These are phyloP conservation scores for Battus philenor DNA, from an alignment of 1,140 invertebrate species.

Conservation along the genomic window DNA sequence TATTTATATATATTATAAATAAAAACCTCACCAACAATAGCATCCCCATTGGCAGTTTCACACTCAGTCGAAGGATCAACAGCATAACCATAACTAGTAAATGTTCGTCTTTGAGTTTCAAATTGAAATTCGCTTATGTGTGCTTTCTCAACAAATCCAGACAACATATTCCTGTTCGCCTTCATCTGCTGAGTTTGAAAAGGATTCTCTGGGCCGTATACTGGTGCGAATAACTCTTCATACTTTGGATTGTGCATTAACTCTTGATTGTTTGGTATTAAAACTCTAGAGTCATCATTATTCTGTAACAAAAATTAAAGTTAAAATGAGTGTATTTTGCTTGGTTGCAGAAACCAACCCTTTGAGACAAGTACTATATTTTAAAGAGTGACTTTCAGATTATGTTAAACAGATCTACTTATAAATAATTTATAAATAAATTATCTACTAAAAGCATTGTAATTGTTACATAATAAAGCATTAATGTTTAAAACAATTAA, in stretches of 20 bases:
- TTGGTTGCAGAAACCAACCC: too few species aligned
- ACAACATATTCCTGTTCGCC: slow-evolving; percentile 92
- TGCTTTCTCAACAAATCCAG: slow-evolving; percentile 96
- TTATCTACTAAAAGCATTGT: too few species aligned
- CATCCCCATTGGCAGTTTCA: slow-evolving; percentile 77
- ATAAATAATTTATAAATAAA: too few species aligned
- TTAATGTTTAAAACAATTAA: too few species aligned
- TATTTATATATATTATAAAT: too few species aligned
- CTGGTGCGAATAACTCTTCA: slow-evolving; percentile 95
- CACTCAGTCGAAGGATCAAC: slow-evolving; percentile 93
- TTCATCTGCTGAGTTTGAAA: slow-evolving; percentile 92
- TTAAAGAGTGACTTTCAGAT: too few species aligned
- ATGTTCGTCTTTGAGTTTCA: slow-evolving; percentile 97
- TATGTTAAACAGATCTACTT: too few species aligned
- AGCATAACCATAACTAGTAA: slow-evolving; percentile 94
- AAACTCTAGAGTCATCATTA: slow-evolving; percentile 56
- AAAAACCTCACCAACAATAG: slow-evolving; percentile 81
- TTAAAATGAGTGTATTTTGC: too few species aligned
- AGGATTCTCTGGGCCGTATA: slow-evolving; percentile 91
- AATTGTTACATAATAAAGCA: too few species aligned
- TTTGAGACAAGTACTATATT: too few species aligned
- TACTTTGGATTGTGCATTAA: slow-evolving; percentile 95
- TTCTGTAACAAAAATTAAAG: slow-evolving; percentile 43
- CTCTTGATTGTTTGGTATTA: slow-evolving; percentile 82
- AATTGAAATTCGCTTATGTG: slow-evolving; percentile 98